A percentile compares a stretch with the other conserved stretches of the same genome.
These are phyloP conservation scores for Dendrocincla fuliginosa DNA, from an alignment of 2,797 vertebrate genomes.

Conservation along the genomic window DNA sequence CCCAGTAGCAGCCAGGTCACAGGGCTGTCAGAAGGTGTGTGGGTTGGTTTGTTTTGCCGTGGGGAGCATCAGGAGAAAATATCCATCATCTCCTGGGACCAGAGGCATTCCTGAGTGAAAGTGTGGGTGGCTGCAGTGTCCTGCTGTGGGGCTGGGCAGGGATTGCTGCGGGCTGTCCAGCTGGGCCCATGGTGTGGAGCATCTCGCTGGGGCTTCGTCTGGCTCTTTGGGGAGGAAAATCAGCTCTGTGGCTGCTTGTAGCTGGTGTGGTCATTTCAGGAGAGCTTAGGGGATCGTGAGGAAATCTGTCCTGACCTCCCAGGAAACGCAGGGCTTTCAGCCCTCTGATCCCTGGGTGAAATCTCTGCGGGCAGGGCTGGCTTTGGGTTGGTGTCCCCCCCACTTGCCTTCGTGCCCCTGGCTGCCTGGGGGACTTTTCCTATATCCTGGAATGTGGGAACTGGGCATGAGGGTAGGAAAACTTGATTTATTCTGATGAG, in stretches of 20 bases:
- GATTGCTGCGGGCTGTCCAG: conserved; percentile 37
- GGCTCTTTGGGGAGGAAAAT: neutral
- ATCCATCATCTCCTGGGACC: conserved; percentile 12
- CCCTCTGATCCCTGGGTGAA: neutral
- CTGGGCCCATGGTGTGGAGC: neutral
- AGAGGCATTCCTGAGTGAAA: conserved; percentile 57
- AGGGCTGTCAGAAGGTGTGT: neutral
- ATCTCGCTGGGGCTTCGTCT: neutral
- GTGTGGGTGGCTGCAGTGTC: conserved; percentile 34
- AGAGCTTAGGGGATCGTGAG: neutral
- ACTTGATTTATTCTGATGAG: neutral
- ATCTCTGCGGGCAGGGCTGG: neutral
- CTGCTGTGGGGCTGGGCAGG: neutral
- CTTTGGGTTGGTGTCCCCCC: neutral
- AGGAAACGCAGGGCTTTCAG: neutral
- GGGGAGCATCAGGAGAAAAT: conserved; percentile 44
- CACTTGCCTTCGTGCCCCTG: neutral
- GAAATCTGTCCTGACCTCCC: neutral
- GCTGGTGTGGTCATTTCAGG: neutral
- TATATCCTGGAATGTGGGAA: neutral
- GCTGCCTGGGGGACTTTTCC: neutral
- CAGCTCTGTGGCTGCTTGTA: neutral
- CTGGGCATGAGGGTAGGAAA: neutral
- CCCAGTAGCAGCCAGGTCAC: neutral
- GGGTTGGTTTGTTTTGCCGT: conserved; percentile 39